phyloP scores from a whole-genome alignment of 2,797 vertebrate species.

The Naso thynnoides region DNA sequence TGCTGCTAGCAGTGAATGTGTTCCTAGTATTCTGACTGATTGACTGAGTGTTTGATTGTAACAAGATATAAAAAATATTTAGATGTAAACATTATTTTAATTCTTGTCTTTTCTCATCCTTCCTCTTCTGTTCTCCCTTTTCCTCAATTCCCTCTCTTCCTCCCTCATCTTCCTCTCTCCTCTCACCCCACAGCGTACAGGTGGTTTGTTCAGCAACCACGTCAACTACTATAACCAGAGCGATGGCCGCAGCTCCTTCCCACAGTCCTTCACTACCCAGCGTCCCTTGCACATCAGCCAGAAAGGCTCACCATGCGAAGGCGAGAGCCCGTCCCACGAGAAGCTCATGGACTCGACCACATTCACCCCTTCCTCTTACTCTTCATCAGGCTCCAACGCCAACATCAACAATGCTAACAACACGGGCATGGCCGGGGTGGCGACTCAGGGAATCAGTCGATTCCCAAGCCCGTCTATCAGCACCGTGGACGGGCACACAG shows the following conservation, averaged over 20 bases:
- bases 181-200: constrained; percentile 87
- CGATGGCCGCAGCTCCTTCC: constrained; percentile 92
- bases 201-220: constrained; percentile 97
- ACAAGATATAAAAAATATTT: constrained; percentile 1
- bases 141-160: background rate
- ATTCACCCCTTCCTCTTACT: constrained; percentile 98
- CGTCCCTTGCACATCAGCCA: constrained; percentile 97
- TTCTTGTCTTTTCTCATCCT: background rate
- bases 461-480: constrained; percentile 90
- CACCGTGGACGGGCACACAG: constrained; percentile 91
- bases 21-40: too few relatives aligned
- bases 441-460: constrained; percentile 74
- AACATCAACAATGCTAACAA: constrained; percentile 99
- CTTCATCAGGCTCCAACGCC: constrained; percentile 96
- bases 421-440: constrained; percentile 87
- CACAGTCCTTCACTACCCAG: constrained; percentile 97
- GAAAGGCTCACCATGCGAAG: constrained; percentile 91
- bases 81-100: constrained; percentile 6
- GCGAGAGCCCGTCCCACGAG: constrained; percentile 95
- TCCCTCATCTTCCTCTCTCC: background rate
- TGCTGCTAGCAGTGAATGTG: constrained; percentile 37
- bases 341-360: constrained; percentile 96
- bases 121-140: background rate
- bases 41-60: constrained; percentile 25
- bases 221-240: constrained; percentile 97